Evolutionary conservation across 2,797 vertebrate genomes (phyloP).

Genomic region (Vireo griseus): DNA sequence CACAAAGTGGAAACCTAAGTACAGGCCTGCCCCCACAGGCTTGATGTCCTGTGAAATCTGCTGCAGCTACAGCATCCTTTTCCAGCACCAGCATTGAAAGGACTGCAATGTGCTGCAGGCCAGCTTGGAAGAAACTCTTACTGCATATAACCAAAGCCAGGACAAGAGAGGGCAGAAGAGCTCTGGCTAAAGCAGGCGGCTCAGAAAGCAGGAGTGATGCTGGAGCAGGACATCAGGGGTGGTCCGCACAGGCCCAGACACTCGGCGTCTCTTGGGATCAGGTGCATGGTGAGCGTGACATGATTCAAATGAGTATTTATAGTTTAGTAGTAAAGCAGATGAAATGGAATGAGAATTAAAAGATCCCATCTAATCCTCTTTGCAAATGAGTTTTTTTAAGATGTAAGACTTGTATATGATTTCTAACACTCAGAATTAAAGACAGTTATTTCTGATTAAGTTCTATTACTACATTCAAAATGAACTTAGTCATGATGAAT

Average conservation of each 20-base stretch:
- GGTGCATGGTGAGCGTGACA: background rate
- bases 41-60: background rate
- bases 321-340: conserved; percentile 8
- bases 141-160: background rate
- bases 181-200: background rate
- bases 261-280: background rate
- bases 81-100: background rate
- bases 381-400: background rate
- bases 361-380: background rate
- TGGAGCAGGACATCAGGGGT: rapidly evolving
- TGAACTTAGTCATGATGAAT: background rate
- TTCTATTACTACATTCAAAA: background rate
- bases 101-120: background rate
- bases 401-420: background rate
- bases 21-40: background rate
- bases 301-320: background rate
- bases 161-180: background rate
- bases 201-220: background rate
- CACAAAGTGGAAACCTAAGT: background rate
- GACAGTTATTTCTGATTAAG: conserved; percentile 1
- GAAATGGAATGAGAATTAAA: conserved; percentile 10
- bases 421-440: background rate
- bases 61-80: background rate
- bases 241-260: background rate
- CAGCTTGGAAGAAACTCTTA: background rate